These are phyloP conservation scores for Gallinago media DNA, from an alignment of 2,113 vertebrate species.

Conservation along the genomic window DNA sequence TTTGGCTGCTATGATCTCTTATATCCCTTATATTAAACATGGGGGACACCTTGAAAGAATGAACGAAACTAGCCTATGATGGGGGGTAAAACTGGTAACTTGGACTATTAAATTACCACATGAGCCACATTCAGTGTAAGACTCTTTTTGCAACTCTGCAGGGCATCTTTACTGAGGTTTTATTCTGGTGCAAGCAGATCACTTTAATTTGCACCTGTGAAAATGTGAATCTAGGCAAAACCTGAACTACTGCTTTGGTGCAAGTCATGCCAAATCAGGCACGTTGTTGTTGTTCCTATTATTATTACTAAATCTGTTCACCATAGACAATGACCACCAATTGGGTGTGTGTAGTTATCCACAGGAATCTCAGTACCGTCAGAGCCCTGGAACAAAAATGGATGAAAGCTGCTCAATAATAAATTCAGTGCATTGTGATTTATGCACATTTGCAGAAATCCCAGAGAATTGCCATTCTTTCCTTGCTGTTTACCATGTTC, in stretches of 20 bases:
- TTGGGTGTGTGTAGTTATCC: not conserved
- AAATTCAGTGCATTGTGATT: not conserved
- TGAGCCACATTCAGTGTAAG: not conserved
- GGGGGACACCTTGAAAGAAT: not conserved
- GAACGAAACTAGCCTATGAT: not conserved
- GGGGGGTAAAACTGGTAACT: not conserved
- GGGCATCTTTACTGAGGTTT: not conserved
- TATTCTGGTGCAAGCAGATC: not conserved
- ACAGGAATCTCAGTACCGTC: not conserved
- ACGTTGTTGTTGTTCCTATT: not conserved
- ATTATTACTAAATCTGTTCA: not conserved
- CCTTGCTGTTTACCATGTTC: not conserved
- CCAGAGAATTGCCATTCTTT: not conserved
- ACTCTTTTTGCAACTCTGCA: not conserved
- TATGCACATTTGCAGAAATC: not conserved
- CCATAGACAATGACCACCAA: accelerated
- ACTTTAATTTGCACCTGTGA: not conserved
- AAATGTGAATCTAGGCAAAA: not conserved
- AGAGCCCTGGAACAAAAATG: not conserved
- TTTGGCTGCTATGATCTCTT: not conserved
- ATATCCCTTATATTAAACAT: not conserved
- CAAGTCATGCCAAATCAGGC: not conserved
- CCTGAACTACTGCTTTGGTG: not conserved
- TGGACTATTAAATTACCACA: not conserved
- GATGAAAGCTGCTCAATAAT: not conserved